phyloP scores from a whole-genome alignment of 2,113 vertebrate genomes.

The Pedionomus torquatus region DNA sequence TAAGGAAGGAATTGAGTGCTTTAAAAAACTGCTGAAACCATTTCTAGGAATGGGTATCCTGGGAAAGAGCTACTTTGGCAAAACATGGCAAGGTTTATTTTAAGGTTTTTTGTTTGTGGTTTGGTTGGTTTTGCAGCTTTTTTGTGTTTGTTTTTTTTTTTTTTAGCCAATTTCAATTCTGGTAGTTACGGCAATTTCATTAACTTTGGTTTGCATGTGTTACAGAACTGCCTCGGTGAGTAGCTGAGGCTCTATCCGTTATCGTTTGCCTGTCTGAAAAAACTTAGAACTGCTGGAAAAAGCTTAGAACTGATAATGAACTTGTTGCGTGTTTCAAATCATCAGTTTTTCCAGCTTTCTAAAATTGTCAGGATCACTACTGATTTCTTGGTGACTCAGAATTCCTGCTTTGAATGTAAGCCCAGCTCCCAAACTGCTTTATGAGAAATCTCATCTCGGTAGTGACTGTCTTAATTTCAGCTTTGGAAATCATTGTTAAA shows the following conservation, averaged over 20 bases:
- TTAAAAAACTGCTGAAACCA: not conserved
- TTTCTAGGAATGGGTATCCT: not conserved
- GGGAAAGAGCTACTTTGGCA: not conserved
- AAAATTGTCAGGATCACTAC: not conserved
- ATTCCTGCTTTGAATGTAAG: slow-evolving; percentile 11
- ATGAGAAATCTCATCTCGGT: not conserved
- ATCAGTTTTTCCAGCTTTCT: not conserved
- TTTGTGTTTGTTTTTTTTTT: not conserved
- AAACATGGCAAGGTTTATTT: not conserved
- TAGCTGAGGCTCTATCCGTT: not conserved
- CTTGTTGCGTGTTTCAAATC: not conserved
- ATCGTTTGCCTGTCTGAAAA: not conserved
- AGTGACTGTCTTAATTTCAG: not conserved
- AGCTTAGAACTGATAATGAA: not conserved
- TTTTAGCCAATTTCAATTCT: not conserved
- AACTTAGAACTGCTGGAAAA: no score
- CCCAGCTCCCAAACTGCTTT: not conserved
- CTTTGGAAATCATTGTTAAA: not conserved
- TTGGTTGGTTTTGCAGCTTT: no score
- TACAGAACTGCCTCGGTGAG: not conserved
- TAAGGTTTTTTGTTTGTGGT: not conserved
- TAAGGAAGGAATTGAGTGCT: not conserved
- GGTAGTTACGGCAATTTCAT: not conserved
- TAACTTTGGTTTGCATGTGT: not conserved
- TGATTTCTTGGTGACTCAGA: not conserved